These are phyloP conservation scores for Bucorvus abyssinicus DNA, from an alignment of 2,797 vertebrate genomes.

Conservation along the genomic window DNA sequence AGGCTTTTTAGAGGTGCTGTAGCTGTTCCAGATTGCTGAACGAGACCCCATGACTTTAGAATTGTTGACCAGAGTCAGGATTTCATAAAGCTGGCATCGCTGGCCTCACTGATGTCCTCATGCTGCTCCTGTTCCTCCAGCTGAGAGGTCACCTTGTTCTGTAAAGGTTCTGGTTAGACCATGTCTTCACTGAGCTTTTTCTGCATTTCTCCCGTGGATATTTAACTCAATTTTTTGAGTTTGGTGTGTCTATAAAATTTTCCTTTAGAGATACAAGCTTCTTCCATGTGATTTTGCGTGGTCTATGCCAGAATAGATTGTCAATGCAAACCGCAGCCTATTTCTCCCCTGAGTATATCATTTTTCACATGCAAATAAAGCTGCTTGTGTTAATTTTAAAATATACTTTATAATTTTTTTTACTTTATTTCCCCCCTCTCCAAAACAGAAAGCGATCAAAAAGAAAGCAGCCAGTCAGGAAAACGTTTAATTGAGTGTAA, in stretches of 20 bases:
- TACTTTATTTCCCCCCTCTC: background rate
- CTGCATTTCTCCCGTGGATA: background rate
- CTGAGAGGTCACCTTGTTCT: background rate
- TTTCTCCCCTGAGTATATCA: slow-evolving; percentile 11
- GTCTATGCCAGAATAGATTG: slow-evolving; percentile 27
- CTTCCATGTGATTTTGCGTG: background rate
- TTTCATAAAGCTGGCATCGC: background rate
- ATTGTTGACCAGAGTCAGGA: slow-evolving; percentile 16
- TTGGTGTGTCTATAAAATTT: slow-evolving; percentile 3
- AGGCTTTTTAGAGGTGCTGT: slow-evolving; percentile 53
- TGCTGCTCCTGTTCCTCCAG: background rate
- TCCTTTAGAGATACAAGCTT: slow-evolving; percentile 14
- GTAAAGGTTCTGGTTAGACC: background rate
- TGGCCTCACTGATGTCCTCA: background rate
- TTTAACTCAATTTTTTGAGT: slow-evolving; percentile 6
- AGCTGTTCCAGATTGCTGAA: slow-evolving; percentile 50
- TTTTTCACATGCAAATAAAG: slow-evolving; percentile 48
- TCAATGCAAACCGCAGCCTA: slow-evolving; percentile 20
- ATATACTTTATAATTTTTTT: slow-evolving; percentile 52
- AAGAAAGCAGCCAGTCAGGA: slow-evolving; percentile 9
- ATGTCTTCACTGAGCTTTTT: background rate
- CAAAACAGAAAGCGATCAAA: slow-evolving; percentile 34
- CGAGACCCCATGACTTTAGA: background rate
- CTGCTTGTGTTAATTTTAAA: slow-evolving; percentile 32
- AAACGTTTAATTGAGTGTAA: slow-evolving; percentile 49